A percentile compares a stretch with the other conserved stretches of the same genome.
phyloP scores from a whole-genome alignment of 2,888 invertebrate genomes.

The Lathronympha strigana region DNA sequence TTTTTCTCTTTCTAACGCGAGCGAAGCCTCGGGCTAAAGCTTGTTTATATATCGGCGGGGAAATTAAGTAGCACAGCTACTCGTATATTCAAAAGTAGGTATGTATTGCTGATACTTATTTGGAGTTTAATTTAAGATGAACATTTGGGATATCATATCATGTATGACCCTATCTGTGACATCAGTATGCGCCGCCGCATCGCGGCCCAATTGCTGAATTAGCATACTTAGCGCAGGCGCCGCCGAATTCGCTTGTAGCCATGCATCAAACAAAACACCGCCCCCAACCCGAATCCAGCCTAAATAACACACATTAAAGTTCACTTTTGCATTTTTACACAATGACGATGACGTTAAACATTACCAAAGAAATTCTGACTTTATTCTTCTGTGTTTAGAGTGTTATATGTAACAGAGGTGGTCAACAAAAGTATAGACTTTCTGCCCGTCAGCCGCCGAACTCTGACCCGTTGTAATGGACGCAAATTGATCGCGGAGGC shows the following conservation, averaged over 20 bases:
- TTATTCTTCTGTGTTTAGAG: neutral
- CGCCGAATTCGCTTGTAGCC: conserved; percentile 69
- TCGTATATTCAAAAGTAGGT: too few species aligned
- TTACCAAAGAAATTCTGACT: conserved; percentile 20
- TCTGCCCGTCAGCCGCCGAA: conserved; percentile 60
- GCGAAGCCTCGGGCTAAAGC: too few species aligned
- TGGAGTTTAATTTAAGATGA: neutral
- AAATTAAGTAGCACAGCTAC: too few species aligned
- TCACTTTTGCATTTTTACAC: conserved; percentile 44
- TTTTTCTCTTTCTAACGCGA: too few species aligned
- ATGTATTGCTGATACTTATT: too few species aligned
- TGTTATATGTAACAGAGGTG: conserved; percentile 19
- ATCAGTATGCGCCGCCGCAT: conserved; percentile 61
- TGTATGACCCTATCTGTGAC: conserved; percentile 33
- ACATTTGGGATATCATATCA: neutral
- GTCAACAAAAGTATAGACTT: conserved; percentile 51
- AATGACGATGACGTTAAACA: conserved; percentile 18
- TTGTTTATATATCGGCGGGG: too few species aligned
- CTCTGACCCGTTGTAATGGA: conserved; percentile 71
- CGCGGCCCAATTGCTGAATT: conserved; percentile 71
- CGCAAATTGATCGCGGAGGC: conserved; percentile 72
- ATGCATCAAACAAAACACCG: conserved; percentile 67
- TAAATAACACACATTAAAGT: conserved; percentile 47
- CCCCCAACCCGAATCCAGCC: conserved; percentile 49
- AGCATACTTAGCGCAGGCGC: conserved; percentile 73